Conservation (phyloP, 2,113 vertebrate species). For the Genyomyrus donnyi region DNA sequence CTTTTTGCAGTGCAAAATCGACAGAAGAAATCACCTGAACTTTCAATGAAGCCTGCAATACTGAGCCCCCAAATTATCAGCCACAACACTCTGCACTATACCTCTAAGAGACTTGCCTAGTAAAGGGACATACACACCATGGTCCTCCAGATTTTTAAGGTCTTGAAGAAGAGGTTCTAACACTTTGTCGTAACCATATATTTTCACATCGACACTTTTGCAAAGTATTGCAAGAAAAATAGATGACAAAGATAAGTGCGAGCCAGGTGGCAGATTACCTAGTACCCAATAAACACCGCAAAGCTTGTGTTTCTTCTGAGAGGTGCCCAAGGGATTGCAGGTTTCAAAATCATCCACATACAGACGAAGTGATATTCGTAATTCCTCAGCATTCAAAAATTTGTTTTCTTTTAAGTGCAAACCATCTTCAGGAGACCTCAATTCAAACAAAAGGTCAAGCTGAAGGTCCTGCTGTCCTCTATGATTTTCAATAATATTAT, state of each 20-base stretch:
- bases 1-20: not conserved
- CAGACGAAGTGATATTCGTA: too few relatives aligned
- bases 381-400: too few relatives aligned
- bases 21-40: constrained; percentile 2
- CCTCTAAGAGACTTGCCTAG: not conserved
- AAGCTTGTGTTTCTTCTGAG: too few relatives aligned
- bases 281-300: not conserved
- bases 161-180: not conserved
- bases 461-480: too few relatives aligned
- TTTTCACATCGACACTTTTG: not conserved
- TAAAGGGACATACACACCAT: not conserved
- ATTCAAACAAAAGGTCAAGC: too few relatives aligned
- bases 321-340: too few relatives aligned
- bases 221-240: not conserved
- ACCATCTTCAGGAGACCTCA: too few relatives aligned
- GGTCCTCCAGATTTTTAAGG: not conserved
- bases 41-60: constrained; percentile 8
- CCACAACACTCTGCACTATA: not conserved
- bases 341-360: too few relatives aligned
- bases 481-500: too few relatives aligned
- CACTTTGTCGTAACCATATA: not conserved
- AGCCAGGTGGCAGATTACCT: not conserved
- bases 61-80: not conserved
- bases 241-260: not conserved
- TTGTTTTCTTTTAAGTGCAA: too few relatives aligned